Evolutionary conservation across 2,888 invertebrate species (phyloP).

Genomic region (Ormyrus labotus): DNA sequence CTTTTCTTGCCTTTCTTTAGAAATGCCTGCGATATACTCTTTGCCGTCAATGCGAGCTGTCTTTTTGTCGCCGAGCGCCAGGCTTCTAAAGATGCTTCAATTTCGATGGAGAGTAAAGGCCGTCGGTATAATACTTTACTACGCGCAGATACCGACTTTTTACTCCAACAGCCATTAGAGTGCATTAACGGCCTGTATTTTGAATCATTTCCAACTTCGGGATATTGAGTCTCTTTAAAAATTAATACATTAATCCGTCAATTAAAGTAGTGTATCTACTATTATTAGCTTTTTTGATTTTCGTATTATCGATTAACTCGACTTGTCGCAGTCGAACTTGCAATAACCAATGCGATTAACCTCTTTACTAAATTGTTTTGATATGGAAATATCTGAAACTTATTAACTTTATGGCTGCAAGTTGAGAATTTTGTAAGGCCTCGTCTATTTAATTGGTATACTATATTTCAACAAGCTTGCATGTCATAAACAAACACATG

Average conservation of each 20-base stretch:
- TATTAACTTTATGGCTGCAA: slow-evolving; percentile 17
- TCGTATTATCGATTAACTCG: not conserved
- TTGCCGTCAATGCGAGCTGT: slow-evolving; percentile 19
- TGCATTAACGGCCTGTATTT: too few relatives aligned
- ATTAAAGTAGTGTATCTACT: not conserved
- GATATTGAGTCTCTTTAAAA: not conserved
- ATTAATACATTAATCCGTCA: not conserved
- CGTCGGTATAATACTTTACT: not conserved
- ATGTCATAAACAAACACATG: slow-evolving; percentile 32
- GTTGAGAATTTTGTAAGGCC: slow-evolving; percentile 15
- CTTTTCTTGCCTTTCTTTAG: slow-evolving; percentile 4
- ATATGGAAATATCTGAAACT: slow-evolving; percentile 11
- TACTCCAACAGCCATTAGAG: too few relatives aligned
- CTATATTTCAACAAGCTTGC: slow-evolving; percentile 9
- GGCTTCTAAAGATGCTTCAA: slow-evolving; percentile 31
- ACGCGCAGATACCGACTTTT: not conserved
- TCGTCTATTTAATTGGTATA: slow-evolving; percentile 28
- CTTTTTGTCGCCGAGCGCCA: not conserved
- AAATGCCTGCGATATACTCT: not conserved
- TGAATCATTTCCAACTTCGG: too few relatives aligned
- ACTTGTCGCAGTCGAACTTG: not conserved
- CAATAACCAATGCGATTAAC: slow-evolving; percentile 7
- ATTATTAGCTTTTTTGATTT: not conserved
- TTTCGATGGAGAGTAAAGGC: slow-evolving; percentile 3
- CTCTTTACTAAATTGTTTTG: slow-evolving; percentile 6